Evolutionary conservation across 2,888 invertebrate genomes (phyloP), one percentile per base, ranked within the genome.

Genomic region (Hypselothyrea guttata): DNA sequence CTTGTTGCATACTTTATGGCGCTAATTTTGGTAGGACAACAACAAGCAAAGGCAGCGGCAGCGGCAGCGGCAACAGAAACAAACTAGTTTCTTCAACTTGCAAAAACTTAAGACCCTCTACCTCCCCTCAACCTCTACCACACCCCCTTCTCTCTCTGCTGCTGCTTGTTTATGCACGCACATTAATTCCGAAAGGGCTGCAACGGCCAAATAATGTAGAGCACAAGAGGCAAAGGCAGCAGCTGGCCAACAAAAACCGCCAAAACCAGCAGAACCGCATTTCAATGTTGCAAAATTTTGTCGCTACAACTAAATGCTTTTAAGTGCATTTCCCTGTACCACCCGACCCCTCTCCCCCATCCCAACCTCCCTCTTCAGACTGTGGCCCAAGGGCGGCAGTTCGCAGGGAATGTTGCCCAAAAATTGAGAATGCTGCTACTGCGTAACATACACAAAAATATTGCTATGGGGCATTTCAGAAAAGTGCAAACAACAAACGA

Each of bases 281-380:
- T 76, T 70, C 81, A 66, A 72, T 73, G 84, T 72, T 74, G 63
- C 78, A 77, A 57, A 22, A 75, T 82, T 66, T 66, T 66, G 75
- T 82, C 79, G 72, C 79, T 55, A 82, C 75, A 81, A 75, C 84
- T 78, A 82, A 84, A 84, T 81, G 83, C 82, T 84, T 82, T 84
- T 84, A 84, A 84, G 79, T 81, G 79, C 84, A 84, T 71, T 79
- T 77, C 62, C 65, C 69, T 77, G 71, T 82, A 40, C 18, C 35
- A n/a, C n/a, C n/a, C n/a, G n/a, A n/a, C 48, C 22, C 22, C 22
- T 22, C 5, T 22, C 3, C 22, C 22, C 22, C 22, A 22, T 5
- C 22, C n/a, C n/a, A n/a, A 41, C 11, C 38, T 31, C 45, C 30
- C 28, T 16, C 13, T 34, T 49, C 42, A 9, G 18, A 22, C 27